Evolutionary conservation across 2,113 vertebrate species (phyloP).

Genomic region (Cinclus mexicanus): DNA sequence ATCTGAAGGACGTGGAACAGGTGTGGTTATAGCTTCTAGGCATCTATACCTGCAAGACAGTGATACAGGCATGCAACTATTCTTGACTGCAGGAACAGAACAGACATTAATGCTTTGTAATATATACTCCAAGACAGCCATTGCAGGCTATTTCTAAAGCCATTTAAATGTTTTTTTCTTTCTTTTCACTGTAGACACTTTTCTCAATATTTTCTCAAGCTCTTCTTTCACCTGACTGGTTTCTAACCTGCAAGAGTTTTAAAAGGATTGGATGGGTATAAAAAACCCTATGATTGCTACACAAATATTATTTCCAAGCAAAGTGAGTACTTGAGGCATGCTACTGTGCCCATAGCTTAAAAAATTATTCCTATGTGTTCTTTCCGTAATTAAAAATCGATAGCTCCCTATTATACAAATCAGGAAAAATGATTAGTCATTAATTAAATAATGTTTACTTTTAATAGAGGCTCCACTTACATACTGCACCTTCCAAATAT

Average conservation of each 20-base stretch:
- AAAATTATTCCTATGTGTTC: neutral
- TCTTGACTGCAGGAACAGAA: neutral
- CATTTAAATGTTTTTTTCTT: neutral
- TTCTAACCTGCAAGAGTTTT: neutral
- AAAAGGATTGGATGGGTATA: neutral
- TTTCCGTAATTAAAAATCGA: neutral
- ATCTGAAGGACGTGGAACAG: constrained; percentile 47
- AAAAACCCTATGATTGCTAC: neutral
- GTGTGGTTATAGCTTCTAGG: constrained; percentile 3
- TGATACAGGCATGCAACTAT: rapidly evolving
- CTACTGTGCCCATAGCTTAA: neutral
- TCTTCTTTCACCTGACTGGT: neutral
- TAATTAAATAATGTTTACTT: neutral
- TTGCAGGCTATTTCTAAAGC: neutral
- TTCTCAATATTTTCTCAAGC: neutral
- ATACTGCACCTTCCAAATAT: neutral
- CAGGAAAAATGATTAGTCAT: neutral
- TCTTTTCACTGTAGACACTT: neutral
- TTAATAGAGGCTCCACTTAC: neutral
- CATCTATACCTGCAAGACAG: constrained; percentile 14
- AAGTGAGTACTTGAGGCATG: neutral
- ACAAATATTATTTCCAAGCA: neutral
- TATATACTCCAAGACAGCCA: neutral
- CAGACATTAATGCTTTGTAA: neutral
- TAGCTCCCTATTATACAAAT: neutral